phyloP scores from a whole-genome alignment of 1,140 invertebrate species.

The Cydia pomonella region DNA sequence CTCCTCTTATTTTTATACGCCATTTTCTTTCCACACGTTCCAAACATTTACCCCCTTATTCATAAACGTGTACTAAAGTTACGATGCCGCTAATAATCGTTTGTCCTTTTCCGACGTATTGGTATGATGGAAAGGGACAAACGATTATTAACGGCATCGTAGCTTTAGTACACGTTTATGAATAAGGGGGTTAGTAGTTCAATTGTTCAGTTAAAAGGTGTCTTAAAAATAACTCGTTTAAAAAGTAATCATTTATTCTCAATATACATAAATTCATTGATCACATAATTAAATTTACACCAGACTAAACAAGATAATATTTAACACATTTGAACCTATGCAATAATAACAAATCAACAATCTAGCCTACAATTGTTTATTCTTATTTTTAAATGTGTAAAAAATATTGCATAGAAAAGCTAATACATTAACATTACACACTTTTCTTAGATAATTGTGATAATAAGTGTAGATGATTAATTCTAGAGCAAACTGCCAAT shows the following conservation, averaged over 20 bases:
- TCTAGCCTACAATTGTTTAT: conserved; percentile 8
- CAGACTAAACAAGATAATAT: conserved; percentile 34
- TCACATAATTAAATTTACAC: conserved; percentile 44
- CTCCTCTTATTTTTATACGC: too few species aligned
- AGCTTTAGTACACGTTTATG: too few species aligned
- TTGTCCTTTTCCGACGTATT: too few species aligned
- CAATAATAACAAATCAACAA: conserved; percentile 27
- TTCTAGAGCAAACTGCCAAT: conserved; percentile 15
- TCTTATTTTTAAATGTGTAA: conserved; percentile 17
- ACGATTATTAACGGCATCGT: too few species aligned
- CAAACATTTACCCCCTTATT: too few species aligned
- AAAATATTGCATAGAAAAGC: conserved; percentile 18
- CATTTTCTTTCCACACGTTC: too few species aligned
- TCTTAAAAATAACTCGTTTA: neutral
- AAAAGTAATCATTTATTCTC: conserved; percentile 52
- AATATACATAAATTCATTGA: conserved; percentile 58
- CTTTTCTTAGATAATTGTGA: conserved; percentile 19
- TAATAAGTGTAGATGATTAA: neutral
- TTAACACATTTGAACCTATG: conserved; percentile 6
- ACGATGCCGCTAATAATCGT: too few species aligned
- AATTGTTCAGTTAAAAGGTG: too few species aligned
- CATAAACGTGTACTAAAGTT: too few species aligned
- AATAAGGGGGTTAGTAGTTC: too few species aligned
- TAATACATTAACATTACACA: neutral
- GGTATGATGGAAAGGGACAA: too few species aligned